phyloP scores from a whole-genome alignment of 2,888 invertebrate species.

The Meloe dianella region DNA sequence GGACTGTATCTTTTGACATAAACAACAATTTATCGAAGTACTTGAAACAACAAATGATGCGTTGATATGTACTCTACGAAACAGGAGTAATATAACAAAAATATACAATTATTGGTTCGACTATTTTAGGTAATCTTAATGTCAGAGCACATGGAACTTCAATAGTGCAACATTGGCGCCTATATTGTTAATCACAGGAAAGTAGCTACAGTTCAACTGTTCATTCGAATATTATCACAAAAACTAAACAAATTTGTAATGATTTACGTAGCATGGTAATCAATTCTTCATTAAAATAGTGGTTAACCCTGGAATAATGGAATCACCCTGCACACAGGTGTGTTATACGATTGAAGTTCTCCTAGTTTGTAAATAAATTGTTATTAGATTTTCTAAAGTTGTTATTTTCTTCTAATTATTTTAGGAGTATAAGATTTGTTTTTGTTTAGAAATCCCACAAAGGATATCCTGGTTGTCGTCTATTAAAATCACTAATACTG shows the following conservation, averaged over 20 bases:
- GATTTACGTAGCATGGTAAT: neutral
- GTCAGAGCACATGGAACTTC: no score
- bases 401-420: neutral
- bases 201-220: no score
- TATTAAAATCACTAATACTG: conserved; percentile 46
- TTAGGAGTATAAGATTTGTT: neutral
- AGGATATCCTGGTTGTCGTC: conserved; percentile 1
- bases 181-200: no score
- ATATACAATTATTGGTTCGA: neutral
- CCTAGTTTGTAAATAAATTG: no score
- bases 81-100: neutral
- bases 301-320: neutral
- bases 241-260: no score
- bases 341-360: neutral
- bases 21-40: conserved; percentile 8
- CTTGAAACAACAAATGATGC: conserved; percentile 10
- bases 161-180: no score
- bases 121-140: neutral
- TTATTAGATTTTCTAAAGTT: neutral
- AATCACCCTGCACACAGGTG: neutral
- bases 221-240: no score
- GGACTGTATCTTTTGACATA: conserved; percentile 21
- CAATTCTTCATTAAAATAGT: neutral
- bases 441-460: neutral
- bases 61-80: neutral